phyloP scores from a whole-genome alignment of 2,888 invertebrate species.

The Lamproptera curius region DNA sequence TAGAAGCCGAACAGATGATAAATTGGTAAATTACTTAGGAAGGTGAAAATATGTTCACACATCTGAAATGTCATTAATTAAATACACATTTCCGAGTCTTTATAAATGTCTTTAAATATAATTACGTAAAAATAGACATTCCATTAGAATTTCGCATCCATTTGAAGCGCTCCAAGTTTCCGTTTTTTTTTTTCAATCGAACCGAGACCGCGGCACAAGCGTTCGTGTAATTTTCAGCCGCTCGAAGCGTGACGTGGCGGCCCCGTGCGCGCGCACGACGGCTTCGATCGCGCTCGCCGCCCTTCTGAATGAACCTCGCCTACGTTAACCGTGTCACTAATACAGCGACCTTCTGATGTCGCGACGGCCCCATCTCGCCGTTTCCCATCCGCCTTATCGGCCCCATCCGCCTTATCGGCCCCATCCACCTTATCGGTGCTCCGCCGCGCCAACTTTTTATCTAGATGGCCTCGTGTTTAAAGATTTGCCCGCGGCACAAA shows the following conservation, averaged over 20 bases:
- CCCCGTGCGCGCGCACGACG: slow-evolving; percentile 68
- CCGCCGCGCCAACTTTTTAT: not conserved
- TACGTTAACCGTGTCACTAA: slow-evolving; percentile 41
- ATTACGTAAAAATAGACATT: too few relatives aligned
- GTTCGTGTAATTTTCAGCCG: slow-evolving; percentile 25
- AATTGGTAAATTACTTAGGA: too few relatives aligned
- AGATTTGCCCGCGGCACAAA: too few relatives aligned
- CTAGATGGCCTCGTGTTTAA: too few relatives aligned
- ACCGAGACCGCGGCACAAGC: slow-evolving; percentile 22
- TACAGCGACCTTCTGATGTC: slow-evolving; percentile 32
- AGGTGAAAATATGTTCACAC: too few relatives aligned
- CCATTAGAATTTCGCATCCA: too few relatives aligned
- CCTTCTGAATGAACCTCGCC: slow-evolving; percentile 66
- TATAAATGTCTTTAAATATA: too few relatives aligned
- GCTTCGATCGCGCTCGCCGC: slow-evolving; percentile 57
- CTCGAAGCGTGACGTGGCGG: slow-evolving; percentile 28
- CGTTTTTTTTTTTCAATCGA: too few relatives aligned
- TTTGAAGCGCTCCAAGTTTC: too few relatives aligned
- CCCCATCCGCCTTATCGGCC: slow-evolving; percentile 5
- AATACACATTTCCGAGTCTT: too few relatives aligned
- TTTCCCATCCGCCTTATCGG: not conserved
- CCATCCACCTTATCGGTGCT: slow-evolving; percentile 5
- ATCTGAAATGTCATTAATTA: too few relatives aligned
- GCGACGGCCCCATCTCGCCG: slow-evolving; percentile 10
- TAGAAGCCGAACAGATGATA: too few relatives aligned